Conservation (phyloP, 1,140 invertebrate genomes). For the Camponotus floridanus region DNA sequence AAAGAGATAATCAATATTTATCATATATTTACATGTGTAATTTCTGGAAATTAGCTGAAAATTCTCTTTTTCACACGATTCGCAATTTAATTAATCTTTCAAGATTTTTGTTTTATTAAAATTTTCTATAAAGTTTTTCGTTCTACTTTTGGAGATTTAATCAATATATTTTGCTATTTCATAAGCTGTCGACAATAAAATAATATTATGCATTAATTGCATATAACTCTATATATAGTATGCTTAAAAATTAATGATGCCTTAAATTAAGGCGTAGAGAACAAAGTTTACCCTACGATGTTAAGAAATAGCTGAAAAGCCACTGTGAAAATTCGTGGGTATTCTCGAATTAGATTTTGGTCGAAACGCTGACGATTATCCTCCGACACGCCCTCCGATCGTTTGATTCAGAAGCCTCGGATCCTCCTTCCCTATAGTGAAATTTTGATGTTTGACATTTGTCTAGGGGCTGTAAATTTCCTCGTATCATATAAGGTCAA, state of each 20-base stretch:
- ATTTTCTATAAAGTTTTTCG: background rate
- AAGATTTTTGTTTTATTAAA: background rate
- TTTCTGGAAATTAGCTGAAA: background rate
- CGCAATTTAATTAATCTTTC: background rate
- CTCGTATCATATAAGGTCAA: background rate
- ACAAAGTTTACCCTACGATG: background rate
- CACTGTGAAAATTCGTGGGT: conserved; percentile 9
- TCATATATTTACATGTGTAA: background rate
- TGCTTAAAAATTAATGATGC: background rate
- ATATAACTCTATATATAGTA: background rate
- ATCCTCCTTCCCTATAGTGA: background rate
- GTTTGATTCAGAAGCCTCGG: background rate
- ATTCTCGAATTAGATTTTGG: conserved; percentile 13
- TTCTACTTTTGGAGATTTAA: background rate
- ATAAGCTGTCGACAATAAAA: background rate
- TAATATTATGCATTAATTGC: background rate
- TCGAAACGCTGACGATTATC: conserved; percentile 27
- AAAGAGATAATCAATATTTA: background rate
- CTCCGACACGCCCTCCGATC: conserved; percentile 41
- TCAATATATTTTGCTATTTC: background rate
- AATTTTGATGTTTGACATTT: conserved; percentile 15
- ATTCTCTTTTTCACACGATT: background rate
- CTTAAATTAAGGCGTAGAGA: conserved; percentile 24
- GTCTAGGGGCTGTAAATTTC: background rate
- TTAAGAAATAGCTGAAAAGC: background rate